These are phyloP conservation scores for Entelurus aequoreus DNA, from an alignment of 2,113 vertebrate genomes.

Conservation along the genomic window DNA sequence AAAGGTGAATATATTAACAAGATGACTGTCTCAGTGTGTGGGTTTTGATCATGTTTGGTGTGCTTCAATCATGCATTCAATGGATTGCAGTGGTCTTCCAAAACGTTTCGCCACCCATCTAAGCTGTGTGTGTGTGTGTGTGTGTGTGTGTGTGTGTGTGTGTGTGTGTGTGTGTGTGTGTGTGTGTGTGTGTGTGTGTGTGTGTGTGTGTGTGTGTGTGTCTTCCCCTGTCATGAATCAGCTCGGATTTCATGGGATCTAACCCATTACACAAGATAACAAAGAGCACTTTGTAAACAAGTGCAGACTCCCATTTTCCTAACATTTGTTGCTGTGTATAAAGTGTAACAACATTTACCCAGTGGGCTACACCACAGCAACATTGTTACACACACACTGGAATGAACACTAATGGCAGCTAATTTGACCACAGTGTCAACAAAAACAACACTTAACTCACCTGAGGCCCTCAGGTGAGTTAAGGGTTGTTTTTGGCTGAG, in stretches of 20 bases:
- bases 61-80: conserved; percentile 5
- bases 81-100: background rate
- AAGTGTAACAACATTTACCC: conserved; percentile 21
- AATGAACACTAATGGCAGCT: conserved; percentile 42
- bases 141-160: too few relatives aligned
- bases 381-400: conserved; percentile 9
- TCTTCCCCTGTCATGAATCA: background rate
- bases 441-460: conserved; percentile 46
- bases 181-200: too few relatives aligned
- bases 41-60: conserved; percentile 4
- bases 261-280: conserved; percentile 30
- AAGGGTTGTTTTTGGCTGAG: too few relatives aligned
- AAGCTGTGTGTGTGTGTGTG: too few relatives aligned
- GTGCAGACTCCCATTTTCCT: conserved; percentile 25
- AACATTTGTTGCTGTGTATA: conserved; percentile 21
- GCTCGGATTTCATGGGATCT: conserved; percentile 7
- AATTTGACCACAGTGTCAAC: conserved; percentile 38
- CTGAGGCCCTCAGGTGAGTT: too few relatives aligned
- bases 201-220: background rate
- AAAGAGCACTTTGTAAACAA: conserved; percentile 14
- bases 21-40: background rate
- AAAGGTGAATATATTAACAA: too few relatives aligned
- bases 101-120: too few relatives aligned
- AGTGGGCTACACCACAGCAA: conserved; percentile 31
- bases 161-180: too few relatives aligned